Base-by-base conservation (phyloP, 2,888 invertebrate species). In the Campoletis raptor region DNA sequence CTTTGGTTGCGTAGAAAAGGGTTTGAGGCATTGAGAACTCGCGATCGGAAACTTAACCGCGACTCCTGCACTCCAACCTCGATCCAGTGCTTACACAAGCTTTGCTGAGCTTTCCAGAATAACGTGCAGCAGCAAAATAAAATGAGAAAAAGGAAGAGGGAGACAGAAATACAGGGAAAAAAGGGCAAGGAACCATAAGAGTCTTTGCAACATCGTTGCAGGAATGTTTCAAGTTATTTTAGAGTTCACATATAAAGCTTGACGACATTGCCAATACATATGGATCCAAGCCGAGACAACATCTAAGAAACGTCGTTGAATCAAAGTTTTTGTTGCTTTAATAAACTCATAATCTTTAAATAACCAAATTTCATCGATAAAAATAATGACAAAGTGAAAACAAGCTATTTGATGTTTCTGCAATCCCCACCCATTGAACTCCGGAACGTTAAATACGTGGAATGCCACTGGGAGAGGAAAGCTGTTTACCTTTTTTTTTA, bases 11-110 rank as follows among this genome's bases (percentile, higher is more conserved):
- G 57, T 80, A 73, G 70, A 73, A 83, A 83, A 81, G 70, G 76
- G 79, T 81, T 83, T 77, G 61, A 83, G 87, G 87, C 78, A 83
- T 88, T 84, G 87, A 88, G 88, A 86, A 89, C 85, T 80, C 80
- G 86, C 81, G 87, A 89, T 89, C 82, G 86, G 83, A 88, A 86
- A 81, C 81, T 83, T 77, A 72, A 81, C 73, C 69, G 77, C 54
- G 73, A 81, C 64, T 70, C 72, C 42, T 52, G 24, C 18, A 72
- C 72, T 80, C 86, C 36, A 86, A 72, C 57, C 83, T 76, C 57
- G 57, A 70, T 45, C 9, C 67, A 45, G 54, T 76, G 79, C 83
- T 76, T 67, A 57, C 48, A 74, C 78, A 42, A 85, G 69, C 85
- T 85, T 70, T 78, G 45, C 82, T 24, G 61, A 66, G 81, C 76